A percentile compares a stretch with the other conserved stretches of the same genome.
phyloP scores from a whole-genome alignment of 1,140 invertebrate genomes.

The Polyergus mexicanus region DNA sequence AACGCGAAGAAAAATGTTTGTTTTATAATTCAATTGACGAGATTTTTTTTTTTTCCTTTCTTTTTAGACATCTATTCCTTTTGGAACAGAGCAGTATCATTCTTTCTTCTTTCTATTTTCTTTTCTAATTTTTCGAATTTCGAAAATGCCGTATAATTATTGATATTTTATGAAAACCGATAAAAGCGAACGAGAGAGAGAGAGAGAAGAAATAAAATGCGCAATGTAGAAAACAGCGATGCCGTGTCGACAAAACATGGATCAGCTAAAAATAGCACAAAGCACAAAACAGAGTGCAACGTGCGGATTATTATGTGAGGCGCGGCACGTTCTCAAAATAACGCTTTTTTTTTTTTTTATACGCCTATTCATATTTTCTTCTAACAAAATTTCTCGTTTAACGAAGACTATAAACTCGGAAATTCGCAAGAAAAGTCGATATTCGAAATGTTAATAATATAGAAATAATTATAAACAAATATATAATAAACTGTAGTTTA shows the following conservation, averaged over 20 bases:
- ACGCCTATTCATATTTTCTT: neutral
- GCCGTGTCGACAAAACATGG: constrained; percentile 49
- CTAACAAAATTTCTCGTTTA: neutral
- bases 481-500: neutral
- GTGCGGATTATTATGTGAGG: constrained; percentile 54
- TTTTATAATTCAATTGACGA: constrained; percentile 8
- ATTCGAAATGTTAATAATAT: neutral
- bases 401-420: neutral
- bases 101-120: neutral
- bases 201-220: constrained; percentile 3
- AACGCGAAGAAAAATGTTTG: neutral
- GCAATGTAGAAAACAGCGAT: constrained; percentile 42
- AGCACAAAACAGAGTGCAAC: constrained; percentile 55
- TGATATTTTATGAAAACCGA: neutral
- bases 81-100: neutral
- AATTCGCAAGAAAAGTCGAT: neutral
- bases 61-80: neutral
- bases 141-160: neutral
- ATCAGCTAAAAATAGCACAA: constrained; percentile 47
- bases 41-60: neutral
- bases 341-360: constrained; percentile 12
- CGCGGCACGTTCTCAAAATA: constrained; percentile 51
- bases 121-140: neutral
- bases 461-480: neutral
- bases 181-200: neutral